phyloP scores from a whole-genome alignment of 2,113 vertebrate genomes.

The Drymodes brunneopygia region DNA sequence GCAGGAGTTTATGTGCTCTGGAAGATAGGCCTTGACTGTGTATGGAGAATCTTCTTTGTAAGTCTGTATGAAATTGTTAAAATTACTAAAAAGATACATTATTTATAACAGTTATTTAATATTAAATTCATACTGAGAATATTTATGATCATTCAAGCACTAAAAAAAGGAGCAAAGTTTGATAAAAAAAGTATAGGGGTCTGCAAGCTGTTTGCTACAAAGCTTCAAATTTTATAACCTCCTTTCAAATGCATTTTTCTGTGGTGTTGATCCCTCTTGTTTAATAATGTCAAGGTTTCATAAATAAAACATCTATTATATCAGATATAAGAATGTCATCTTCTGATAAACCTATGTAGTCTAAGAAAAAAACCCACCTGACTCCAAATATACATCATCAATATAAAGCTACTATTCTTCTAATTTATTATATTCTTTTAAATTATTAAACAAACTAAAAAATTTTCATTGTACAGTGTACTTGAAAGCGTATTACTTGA shows the following conservation, averaged over 20 bases:
- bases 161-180: neutral
- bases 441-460: neutral
- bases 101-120: neutral
- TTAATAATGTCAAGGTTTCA: slow-evolving; percentile 57
- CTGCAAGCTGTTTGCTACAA: neutral
- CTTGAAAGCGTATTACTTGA: neutral
- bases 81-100: neutral
- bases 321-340: neutral
- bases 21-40: neutral
- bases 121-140: neutral
- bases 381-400: neutral
- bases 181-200: neutral
- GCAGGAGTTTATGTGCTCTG: neutral
- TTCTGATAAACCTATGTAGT: neutral
- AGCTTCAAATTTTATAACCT: neutral
- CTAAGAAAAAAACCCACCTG: neutral
- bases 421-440: neutral
- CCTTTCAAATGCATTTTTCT: slow-evolving; percentile 45
- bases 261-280: neutral
- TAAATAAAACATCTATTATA: slow-evolving; percentile 64
- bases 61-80: neutral
- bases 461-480: neutral
- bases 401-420: neutral
- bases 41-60: neutral
- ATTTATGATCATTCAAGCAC: neutral